Conservation (phyloP, 2,888 invertebrate genomes). For the Acronicta psi region DNA sequence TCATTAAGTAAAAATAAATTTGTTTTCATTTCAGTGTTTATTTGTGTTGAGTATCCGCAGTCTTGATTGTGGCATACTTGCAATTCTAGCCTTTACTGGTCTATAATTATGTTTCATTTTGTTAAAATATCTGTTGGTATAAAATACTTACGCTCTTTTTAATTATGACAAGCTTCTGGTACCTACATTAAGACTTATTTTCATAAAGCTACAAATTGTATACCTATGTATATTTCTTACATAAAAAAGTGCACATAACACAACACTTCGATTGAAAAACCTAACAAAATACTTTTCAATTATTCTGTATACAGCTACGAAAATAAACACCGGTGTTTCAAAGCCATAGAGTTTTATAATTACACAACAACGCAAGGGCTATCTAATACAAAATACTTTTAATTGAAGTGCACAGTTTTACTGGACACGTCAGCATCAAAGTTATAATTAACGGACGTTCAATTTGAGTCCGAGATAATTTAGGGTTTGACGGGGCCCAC, state of each 20-base stretch:
- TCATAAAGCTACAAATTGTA: neutral
- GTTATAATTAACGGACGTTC: constrained; percentile 83
- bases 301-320: constrained; percentile 38
- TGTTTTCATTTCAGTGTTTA: constrained; percentile 11
- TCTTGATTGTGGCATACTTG: neutral
- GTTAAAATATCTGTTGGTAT: neutral
- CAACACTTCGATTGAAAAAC: constrained; percentile 15
- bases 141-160: neutral
- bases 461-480: constrained; percentile 76
- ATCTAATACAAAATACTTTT: constrained; percentile 72
- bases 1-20: constrained; percentile 39
- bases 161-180: neutral
- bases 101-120: neutral
- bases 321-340: constrained; percentile 14
- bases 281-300: constrained; percentile 32
- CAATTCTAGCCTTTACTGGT: constrained; percentile 1
- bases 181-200: neutral
- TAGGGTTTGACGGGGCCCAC: constrained; percentile 71
- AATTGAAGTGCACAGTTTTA: constrained; percentile 76
- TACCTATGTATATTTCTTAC: constrained; percentile 8
- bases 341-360: constrained; percentile 53
- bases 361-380: constrained; percentile 51
- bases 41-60: neutral
- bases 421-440: constrained; percentile 72
- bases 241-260: neutral